phyloP scores from a whole-genome alignment of 2,888 invertebrate species.

The Steinernema hermaphroditum region DNA sequence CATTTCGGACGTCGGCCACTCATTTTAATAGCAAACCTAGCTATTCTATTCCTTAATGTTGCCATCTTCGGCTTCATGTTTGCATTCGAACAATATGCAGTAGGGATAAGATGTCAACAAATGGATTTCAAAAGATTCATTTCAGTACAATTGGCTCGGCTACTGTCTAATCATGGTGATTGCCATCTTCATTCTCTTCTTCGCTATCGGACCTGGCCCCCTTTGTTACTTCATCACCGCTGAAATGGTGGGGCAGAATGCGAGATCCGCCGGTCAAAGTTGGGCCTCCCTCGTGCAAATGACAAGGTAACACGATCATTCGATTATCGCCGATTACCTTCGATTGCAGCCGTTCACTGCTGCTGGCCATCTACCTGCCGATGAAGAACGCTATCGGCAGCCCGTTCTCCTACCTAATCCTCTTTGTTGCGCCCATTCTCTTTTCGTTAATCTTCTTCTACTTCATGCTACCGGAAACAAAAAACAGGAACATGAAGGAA shows the following conservation, averaged over 20 bases:
- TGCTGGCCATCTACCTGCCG: constrained; percentile 54
- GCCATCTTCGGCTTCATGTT: constrained; percentile 47
- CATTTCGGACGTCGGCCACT: constrained; percentile 56
- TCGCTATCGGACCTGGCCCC: constrained; percentile 59
- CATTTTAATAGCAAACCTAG: constrained; percentile 37
- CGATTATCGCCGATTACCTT: not conserved
- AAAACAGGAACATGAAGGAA: constrained; percentile 45
- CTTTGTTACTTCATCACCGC: constrained; percentile 59
- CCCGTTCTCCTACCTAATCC: constrained; percentile 51
- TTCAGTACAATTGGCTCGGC: constrained; percentile 48
- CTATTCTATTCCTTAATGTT: constrained; percentile 43
- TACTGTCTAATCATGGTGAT: constrained; percentile 52
- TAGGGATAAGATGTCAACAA: too few relatives aligned
- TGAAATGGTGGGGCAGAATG: constrained; percentile 55
- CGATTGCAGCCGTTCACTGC: constrained; percentile 52
- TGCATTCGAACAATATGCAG: constrained; percentile 38
- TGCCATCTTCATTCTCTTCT: constrained; percentile 54
- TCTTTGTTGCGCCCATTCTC: constrained; percentile 55
- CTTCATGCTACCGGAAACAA: constrained; percentile 58
- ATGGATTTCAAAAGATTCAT: too few relatives aligned
- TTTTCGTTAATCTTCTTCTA: constrained; percentile 53
- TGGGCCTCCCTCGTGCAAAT: constrained; percentile 60
- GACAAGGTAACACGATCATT: constrained; percentile 43
- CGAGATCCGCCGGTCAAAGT: constrained; percentile 56
- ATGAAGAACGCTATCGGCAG: constrained; percentile 53